phyloP scores from a whole-genome alignment of 1,140 invertebrate species.

The Paracyclopina nana region DNA sequence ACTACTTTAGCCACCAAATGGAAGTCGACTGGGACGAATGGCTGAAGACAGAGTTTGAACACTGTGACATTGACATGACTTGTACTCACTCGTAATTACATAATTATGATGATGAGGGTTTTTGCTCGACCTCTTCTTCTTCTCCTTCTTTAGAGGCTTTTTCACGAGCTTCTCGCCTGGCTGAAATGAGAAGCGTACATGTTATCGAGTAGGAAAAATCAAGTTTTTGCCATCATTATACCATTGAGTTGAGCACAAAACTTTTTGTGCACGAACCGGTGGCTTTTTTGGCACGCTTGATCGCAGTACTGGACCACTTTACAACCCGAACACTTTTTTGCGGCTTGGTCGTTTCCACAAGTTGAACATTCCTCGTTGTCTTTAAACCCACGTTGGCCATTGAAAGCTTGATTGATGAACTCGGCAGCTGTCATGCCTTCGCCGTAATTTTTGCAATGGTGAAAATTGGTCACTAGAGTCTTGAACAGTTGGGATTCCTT shows the following conservation, averaged over 20 bases:
- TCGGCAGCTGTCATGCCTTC: conserved; percentile 35
- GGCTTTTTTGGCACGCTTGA: conserved; percentile 72
- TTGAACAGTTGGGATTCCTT: conserved; percentile 63
- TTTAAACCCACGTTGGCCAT: conserved; percentile 54
- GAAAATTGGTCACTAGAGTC: conserved; percentile 49
- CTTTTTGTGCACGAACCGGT: conserved; percentile 93
- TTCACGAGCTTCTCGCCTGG: no score
- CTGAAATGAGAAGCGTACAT: no score
- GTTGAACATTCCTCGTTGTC: conserved; percentile 51
- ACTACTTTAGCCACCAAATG: conserved; percentile 27
- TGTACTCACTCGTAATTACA: no score
- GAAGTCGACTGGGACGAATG: conserved; percentile 24
- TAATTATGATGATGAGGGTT: no score
- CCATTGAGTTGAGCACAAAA: conserved; percentile 28
- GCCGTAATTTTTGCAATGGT: conserved; percentile 36
- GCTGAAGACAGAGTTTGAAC: conserved; percentile 17
- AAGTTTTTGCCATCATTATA: no score
- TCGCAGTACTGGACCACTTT: conserved; percentile 68
- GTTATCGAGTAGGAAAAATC: no score
- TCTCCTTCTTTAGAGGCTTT: no score
- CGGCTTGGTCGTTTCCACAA: conserved; percentile 66
- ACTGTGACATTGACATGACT: background rate
- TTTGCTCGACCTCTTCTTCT: no score
- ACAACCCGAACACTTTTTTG: conserved; percentile 85
- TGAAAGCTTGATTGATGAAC: conserved; percentile 62